phyloP scores from a whole-genome alignment of 2,113 vertebrate genomes.

The Atractosteus spatula region DNA sequence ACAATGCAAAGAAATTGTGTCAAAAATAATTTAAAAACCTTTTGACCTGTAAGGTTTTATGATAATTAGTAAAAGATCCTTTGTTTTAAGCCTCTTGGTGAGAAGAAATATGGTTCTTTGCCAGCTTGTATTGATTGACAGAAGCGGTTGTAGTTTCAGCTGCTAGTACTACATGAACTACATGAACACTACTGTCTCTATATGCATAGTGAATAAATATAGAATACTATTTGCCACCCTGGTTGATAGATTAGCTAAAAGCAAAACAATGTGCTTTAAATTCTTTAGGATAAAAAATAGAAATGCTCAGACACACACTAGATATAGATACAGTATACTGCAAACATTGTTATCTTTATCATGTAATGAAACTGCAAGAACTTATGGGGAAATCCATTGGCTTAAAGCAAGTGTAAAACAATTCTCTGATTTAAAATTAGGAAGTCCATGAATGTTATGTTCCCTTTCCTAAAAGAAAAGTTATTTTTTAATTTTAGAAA shows the following conservation, averaged over 20 bases:
- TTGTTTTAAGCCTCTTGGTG: conserved; percentile 88
- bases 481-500: too few species aligned
- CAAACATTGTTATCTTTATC: neutral
- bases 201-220: conserved; percentile 78
- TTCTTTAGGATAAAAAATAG: conserved; percentile 70
- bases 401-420: too few species aligned
- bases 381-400: too few species aligned
- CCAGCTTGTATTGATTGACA: conserved; percentile 83
- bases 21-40: conserved; percentile 93
- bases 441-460: too few species aligned
- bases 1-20: conserved; percentile 85
- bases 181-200: conserved; percentile 46
- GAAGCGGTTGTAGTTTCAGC: conserved; percentile 83
- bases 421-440: too few species aligned
- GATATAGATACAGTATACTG: conserved; percentile 29
- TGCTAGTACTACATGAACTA: conserved; percentile 72
- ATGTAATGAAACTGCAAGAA: neutral
- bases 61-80: conserved; percentile 87
- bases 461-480: too few species aligned
- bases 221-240: conserved; percentile 92
- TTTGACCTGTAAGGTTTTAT: conserved; percentile 91
- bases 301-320: conserved; percentile 41
- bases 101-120: conserved; percentile 82
- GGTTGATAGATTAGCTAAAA: conserved; percentile 81
- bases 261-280: conserved; percentile 79